phyloP scores from a whole-genome alignment of 2,113 vertebrate genomes.

The Nesogale talazaci region DNA sequence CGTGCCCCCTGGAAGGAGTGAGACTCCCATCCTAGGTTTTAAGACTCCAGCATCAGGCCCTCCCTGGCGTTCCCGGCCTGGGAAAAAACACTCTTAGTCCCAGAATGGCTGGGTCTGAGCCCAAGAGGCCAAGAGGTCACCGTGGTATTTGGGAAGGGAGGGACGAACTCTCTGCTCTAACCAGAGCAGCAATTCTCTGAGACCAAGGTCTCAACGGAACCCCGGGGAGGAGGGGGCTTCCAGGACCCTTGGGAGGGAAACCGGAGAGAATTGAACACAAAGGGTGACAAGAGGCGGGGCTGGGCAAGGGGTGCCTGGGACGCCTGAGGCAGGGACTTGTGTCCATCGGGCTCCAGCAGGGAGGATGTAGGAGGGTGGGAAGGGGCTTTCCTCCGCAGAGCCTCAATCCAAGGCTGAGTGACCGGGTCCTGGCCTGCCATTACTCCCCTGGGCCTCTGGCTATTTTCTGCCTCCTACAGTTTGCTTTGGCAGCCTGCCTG shows the following conservation, averaged over 20 bases:
- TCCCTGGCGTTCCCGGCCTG: constrained; percentile 49
- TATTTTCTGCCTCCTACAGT: constrained; percentile 76
- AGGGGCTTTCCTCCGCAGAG: background rate
- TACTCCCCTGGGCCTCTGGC: constrained; percentile 52
- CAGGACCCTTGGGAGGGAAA: background rate
- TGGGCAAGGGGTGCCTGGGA: background rate
- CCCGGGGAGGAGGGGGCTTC: constrained; percentile 42
- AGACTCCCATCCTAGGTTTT: background rate
- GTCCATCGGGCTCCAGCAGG: background rate
- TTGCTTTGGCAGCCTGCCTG: constrained; percentile 73
- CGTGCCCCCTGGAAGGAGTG: background rate
- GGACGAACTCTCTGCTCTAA: constrained; percentile 49
- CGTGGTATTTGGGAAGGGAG: constrained; percentile 74
- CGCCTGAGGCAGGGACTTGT: background rate
- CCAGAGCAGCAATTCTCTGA: constrained; percentile 63
- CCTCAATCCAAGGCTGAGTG: constrained; percentile 52
- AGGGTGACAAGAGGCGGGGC: background rate
- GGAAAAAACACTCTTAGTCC: constrained; percentile 72
- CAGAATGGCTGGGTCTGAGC: constrained; percentile 47
- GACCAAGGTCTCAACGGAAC: constrained; percentile 22
- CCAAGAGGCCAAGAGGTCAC: constrained; percentile 61
- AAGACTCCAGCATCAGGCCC: background rate
- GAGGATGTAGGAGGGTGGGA: background rate
- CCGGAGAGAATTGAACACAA: background rate
- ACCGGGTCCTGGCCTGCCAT: constrained; percentile 53